These are phyloP conservation scores for Steatornis caripensis DNA, from an alignment of 2,113 vertebrate species.

Conservation along the genomic window DNA sequence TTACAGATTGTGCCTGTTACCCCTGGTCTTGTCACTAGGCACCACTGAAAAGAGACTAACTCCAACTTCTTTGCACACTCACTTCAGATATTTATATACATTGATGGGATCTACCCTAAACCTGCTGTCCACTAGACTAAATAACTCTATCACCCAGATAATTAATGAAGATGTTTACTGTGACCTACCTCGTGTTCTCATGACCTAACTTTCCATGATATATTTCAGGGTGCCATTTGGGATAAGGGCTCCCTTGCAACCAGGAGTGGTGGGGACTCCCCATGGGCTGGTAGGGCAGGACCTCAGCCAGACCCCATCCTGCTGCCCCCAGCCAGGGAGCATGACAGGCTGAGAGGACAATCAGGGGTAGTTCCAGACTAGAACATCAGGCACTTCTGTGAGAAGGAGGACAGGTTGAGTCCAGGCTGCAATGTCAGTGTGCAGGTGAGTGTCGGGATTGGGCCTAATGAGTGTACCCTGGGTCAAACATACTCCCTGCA, in stretches of 20 bases:
- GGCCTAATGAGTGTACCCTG: background rate
- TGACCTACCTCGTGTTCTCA: background rate
- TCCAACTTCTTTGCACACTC: background rate
- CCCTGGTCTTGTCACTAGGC: background rate
- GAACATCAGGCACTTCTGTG: background rate
- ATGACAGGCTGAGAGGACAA: no score
- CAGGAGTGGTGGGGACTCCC: background rate
- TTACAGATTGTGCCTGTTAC: background rate
- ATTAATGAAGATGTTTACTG: background rate
- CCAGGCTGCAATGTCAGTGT: background rate
- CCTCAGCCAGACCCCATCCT: background rate
- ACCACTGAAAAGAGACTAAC: background rate
- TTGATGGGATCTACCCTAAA: background rate
- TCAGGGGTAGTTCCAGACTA: background rate
- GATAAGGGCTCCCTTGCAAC: accelerated
- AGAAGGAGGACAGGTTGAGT: background rate
- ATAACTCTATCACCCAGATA: background rate
- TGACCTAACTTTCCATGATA: accelerated
- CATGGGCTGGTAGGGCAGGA: background rate
- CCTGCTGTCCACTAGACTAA: background rate
- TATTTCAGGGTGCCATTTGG: background rate
- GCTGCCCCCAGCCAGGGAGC: background rate
- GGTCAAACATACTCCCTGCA: background rate
- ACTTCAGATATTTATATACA: background rate
- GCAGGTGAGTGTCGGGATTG: background rate